Evolutionary conservation across 2,888 invertebrate genomes (phyloP).

Genomic region (Pasiphila rectangulata): DNA sequence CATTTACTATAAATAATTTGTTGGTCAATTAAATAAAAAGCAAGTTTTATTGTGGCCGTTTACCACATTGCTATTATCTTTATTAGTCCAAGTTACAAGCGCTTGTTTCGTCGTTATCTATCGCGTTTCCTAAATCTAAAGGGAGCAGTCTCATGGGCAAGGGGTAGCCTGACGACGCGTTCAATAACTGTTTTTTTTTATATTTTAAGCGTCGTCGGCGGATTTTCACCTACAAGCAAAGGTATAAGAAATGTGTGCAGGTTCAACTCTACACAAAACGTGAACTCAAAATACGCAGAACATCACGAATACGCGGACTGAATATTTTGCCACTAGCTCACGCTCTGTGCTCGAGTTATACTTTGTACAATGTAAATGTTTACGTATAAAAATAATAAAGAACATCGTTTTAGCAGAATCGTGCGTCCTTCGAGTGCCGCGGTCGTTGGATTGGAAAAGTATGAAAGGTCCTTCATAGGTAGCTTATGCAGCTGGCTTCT

Average conservation of each 20-base stretch:
- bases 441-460: conserved; percentile 17
- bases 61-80: conserved; percentile 70
- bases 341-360: conserved; percentile 69
- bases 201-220: conserved; percentile 63
- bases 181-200: conserved; percentile 53
- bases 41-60: conserved; percentile 46
- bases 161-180: conserved; percentile 64
- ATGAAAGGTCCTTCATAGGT: conserved; percentile 1
- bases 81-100: conserved; percentile 67
- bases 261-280: conserved; percentile 72
- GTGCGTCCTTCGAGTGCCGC: conserved; percentile 45
- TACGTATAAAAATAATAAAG: conserved; percentile 76
- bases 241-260: conserved; percentile 77
- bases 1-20: too few relatives aligned
- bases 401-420: conserved; percentile 68
- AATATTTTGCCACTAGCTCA: conserved; percentile 68
- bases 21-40: conserved; percentile 12
- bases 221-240: conserved; percentile 53
- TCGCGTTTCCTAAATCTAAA: conserved; percentile 57
- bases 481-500: conserved; percentile 82
- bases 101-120: conserved; percentile 61
- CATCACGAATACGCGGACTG: conserved; percentile 42
- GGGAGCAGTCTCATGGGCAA: conserved; percentile 72
- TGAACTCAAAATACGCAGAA: conserved; percentile 73
- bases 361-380: conserved; percentile 74